phyloP scores from a whole-genome alignment of 2,113 vertebrate species.

The Todiramphus chloris region DNA sequence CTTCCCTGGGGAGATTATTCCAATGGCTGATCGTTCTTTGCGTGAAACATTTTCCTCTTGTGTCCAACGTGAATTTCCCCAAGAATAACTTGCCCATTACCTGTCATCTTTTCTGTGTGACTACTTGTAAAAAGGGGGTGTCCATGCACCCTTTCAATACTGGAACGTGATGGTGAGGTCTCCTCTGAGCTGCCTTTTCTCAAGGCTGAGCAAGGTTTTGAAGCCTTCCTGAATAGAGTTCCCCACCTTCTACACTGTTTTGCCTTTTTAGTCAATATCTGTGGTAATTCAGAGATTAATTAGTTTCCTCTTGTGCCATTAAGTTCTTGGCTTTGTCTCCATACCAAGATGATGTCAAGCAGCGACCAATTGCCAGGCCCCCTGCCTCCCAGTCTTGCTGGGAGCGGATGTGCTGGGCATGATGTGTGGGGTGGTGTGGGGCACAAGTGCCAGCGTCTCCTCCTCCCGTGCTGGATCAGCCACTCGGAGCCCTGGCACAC shows the following conservation, averaged over 20 bases:
- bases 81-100: neutral
- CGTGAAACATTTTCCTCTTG: neutral
- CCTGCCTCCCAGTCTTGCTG: no score
- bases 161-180: neutral
- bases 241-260: neutral
- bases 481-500: accelerated
- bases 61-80: neutral
- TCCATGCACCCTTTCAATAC: neutral
- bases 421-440: neutral
- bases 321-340: neutral
- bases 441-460: accelerated
- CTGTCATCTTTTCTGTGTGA: neutral
- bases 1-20: neutral
- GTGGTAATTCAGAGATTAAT: neutral
- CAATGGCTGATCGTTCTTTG: neutral
- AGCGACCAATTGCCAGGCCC: neutral
- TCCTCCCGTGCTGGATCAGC: accelerated
- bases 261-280: neutral
- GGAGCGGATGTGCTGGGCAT: accelerated
- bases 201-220: neutral
- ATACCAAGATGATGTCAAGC: neutral
- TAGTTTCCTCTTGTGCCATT: neutral
- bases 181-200: neutral
- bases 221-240: neutral
- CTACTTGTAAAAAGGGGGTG: neutral